Base-by-base conservation (phyloP, 1,140 invertebrate species). In the Nasonia giraulti region DNA sequence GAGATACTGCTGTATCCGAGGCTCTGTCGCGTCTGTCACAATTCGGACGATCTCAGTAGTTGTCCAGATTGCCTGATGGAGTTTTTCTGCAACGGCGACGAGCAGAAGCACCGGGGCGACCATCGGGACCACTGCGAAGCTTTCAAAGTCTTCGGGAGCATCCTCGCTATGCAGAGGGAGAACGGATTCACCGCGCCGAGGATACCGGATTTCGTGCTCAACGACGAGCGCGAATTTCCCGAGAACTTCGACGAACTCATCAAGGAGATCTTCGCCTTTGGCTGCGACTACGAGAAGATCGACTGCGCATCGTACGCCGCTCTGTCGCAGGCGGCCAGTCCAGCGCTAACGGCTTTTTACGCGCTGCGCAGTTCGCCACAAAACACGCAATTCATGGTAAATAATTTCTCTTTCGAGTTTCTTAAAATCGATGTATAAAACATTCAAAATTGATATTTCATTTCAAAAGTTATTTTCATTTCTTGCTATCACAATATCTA, bases 1-100 rank as follows among this genome's bases (percentile, higher is more conserved):
- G 96, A 96, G 87, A 94, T 95, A 0, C 88, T 96, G 6, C 90
- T 96, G 3, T 96, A 96, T 88, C 95, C 96, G 0, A 92, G 94
- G 33, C 91, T 95, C 2, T 96, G 96, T 87, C 89, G 90, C 6
- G 90, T 93, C 2, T 94, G 94, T 69, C 86, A 88, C 1, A 88
- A 87, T 79, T 91, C 94, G 12, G 93, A 95, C 76, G 92, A 93
- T 89, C 87, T 95, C 1, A 90, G 80, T 7, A 93, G 93, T 68
- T 96, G 96, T 86, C 55, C 89, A 0, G 87, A 91, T 0, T 96
- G 96, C 88, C 93, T 92, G 2, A 94, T 96, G 88, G 94, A 92
- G 47, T 88, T 91, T 81, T 88, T 89, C 79, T 92, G 91, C 55
- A 33, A 62, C 0, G 69, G 86, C 2, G 55, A 76, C 40, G 74